Base-by-base conservation (phyloP, 1,140 invertebrate species). In the Liolophura sinensis region DNA sequence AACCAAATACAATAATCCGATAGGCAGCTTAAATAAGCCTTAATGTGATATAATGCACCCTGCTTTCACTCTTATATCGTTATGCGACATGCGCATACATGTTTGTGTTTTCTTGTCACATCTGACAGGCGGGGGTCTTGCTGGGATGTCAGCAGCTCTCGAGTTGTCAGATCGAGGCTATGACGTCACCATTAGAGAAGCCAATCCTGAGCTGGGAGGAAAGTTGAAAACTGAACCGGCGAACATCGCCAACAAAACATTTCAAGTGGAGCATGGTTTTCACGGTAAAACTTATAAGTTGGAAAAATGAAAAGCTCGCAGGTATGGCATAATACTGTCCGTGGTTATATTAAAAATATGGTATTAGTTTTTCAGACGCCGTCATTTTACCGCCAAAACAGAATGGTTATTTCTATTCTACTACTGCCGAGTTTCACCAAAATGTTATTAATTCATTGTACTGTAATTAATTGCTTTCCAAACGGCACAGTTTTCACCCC, bases 151-250 rank as follows among this genome's bases (percentile, higher is more conserved):
- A 24, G 67, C 67, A 24, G 67, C 67, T 11, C 22, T 64, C 3
- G 67, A 69, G 22, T 40, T 69, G 14, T 62, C 67, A 14, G 62
- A 69, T 40, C 49, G 62, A 51, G 67, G 67, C 11, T 69, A 65
- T 48, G 31, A 46, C 16, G 67, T 69, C n/a, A 69, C 67, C 20
- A 60, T 69, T 49, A 64, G 60, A 31, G 67, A 69, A 60, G 18
- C 52, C 20, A n/a, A 22, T 49, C 14, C 49, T 16, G 49, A 14
- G 6, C 27, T 65, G 49, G 67, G 67, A 54, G 67, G 67, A 1
- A 64, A 64, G 31, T 52, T 69, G 31, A 57, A 59, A 52, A 65
- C 54, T n/a, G 60, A 60, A 24, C 55, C 47, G 49, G 62, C 65
- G 31, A 22, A 65, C 40, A 51, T 64, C 18, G n/a, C 24, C 20